Evolutionary conservation across 2,797 vertebrate species (phyloP), one percentile per base, ranked within the genome.

Genomic region (Enoplosus armatus): DNA sequence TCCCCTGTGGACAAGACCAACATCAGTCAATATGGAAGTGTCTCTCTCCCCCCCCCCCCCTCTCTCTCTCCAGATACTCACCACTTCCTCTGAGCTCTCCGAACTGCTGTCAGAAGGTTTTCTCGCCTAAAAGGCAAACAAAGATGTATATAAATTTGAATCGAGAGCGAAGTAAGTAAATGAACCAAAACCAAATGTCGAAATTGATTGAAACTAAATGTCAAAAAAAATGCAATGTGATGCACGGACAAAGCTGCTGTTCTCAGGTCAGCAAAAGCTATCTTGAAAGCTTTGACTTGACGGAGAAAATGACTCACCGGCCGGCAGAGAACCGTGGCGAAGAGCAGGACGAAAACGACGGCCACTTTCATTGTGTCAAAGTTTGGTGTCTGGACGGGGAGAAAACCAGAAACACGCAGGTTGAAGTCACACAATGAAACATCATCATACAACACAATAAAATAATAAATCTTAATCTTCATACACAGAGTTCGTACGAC

Each of bases 1-100:
- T 89, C 51, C 64, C 73, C 91, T 93, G 77, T 63, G n/a, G 53
- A 79, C 10, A 54, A 63, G 11, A 76, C 16, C 53, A 59, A 68
- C 15, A 69, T 51, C 29, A 81, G 50, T 76, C 27, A 69, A 5
- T 27, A 20, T 43, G 6, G 26, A n/a, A 8, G 1, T 59, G 10
- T 70, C 12, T 33, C 18, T 63, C 2, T 59, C 4, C 22, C 3
- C 55, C 43, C 65, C 9, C 62, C 9, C 80, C 41, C 47, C 20
- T 75, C 4, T 39, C 27, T 59, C 18, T n/a, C 33, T 60, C 4
- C 8, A 51, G 35, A 77, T 71, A 93, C 93, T 89, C 71, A 94
- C 91, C 90, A 87, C 78, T 90, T 96, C 94, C 35, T 96, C 95
- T 9, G 95, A 95, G 76, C 95, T 96, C 87, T 95, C 95, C 24